phyloP scores from a whole-genome alignment of 2,888 invertebrate genomes.

The Cheilosia scutellata region DNA sequence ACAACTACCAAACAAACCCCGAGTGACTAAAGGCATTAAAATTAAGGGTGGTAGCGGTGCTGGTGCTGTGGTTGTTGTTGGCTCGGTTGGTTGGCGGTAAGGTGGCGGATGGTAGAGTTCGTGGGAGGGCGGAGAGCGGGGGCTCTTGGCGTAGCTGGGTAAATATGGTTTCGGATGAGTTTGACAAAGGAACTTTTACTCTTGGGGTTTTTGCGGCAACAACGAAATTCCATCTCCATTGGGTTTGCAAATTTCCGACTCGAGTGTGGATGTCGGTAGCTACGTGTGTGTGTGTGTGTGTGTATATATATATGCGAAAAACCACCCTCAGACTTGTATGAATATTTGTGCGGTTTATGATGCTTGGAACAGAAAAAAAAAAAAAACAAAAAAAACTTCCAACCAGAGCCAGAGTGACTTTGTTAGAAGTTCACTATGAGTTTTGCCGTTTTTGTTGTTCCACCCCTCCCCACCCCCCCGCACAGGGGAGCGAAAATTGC shows the following conservation, averaged over 20 bases:
- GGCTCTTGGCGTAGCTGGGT: slow-evolving; percentile 61
- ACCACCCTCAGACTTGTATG: slow-evolving; percentile 61
- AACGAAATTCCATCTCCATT: slow-evolving; percentile 70
- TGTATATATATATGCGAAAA: slow-evolving; percentile 35
- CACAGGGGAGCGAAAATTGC: slow-evolving; percentile 55
- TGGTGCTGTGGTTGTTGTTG: slow-evolving; percentile 45
- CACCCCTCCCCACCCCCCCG: not conserved
- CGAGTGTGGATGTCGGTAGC: not conserved
- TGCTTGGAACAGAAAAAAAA: slow-evolving; percentile 27
- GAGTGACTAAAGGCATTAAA: slow-evolving; percentile 73
- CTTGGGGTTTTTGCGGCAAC: slow-evolving; percentile 70
- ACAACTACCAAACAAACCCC: slow-evolving; percentile 48
- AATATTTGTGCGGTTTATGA: slow-evolving; percentile 71
- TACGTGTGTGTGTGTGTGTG: not conserved
- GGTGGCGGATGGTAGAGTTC: slow-evolving; percentile 40
- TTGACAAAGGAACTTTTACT: slow-evolving; percentile 76
- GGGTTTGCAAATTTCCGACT: slow-evolving; percentile 56
- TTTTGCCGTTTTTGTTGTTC: slow-evolving; percentile 47
- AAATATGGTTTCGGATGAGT: slow-evolving; percentile 75
- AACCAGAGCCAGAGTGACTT: slow-evolving; percentile 59
- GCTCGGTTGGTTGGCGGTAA: slow-evolving; percentile 21
- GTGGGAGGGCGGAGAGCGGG: slow-evolving; percentile 8
- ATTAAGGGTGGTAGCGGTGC: slow-evolving; percentile 40
- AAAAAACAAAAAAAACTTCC: slow-evolving; percentile 23
- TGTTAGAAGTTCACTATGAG: slow-evolving; percentile 74